These are phyloP conservation scores for Ciconia stormi DNA, from an alignment of 2,113 vertebrate genomes.

Conservation along the genomic window DNA sequence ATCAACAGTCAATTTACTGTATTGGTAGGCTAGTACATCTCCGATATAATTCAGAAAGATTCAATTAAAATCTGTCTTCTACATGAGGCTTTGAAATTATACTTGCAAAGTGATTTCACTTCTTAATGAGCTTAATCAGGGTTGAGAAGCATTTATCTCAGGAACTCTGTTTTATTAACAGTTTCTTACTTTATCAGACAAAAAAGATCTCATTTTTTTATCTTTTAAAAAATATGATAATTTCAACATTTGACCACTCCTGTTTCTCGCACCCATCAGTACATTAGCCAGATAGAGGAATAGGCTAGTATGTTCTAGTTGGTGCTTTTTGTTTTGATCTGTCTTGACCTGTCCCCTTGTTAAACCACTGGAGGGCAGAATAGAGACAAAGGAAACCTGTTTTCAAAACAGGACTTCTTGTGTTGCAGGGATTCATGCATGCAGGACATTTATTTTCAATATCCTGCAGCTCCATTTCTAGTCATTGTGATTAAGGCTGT, in stretches of 20 bases:
- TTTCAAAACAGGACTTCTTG: background rate
- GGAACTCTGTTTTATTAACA: background rate
- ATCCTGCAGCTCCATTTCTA: background rate
- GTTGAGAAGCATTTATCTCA: background rate
- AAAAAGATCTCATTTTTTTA: background rate
- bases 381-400: constrained; percentile 10
- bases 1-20: background rate
- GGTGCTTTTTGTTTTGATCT: background rate
- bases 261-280: background rate
- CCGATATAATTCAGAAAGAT: background rate
- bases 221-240: background rate
- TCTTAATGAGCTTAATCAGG: background rate
- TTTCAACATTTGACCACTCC: background rate
- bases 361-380: constrained; percentile 65
- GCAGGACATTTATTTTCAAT: background rate
- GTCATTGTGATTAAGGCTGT: background rate
- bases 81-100: background rate
- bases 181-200: background rate
- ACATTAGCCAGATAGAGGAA: rapidly evolving
- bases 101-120: background rate
- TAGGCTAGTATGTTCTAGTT: background rate
- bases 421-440: background rate
- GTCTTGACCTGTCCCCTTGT: background rate
- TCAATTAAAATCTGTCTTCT: background rate
- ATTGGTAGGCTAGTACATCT: background rate